phyloP scores from a whole-genome alignment of 2,797 vertebrate genomes.

The Synaphobranchus kaupii region DNA sequence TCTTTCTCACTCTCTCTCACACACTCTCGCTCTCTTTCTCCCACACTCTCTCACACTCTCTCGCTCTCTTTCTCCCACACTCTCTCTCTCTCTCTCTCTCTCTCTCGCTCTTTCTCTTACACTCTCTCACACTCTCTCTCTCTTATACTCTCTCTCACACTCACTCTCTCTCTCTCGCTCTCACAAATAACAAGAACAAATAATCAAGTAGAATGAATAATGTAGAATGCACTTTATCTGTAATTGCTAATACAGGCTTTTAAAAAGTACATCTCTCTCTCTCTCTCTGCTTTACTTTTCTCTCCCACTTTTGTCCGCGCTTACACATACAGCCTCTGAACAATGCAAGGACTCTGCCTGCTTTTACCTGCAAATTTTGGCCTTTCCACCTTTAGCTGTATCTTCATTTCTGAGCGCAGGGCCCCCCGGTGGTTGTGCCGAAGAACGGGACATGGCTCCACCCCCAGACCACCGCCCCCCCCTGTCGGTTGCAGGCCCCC shows the following conservation, averaged over 20 bases:
- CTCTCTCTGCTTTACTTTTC: not conserved
- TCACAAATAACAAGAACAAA: no score
- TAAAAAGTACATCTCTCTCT: not conserved
- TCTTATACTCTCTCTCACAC: no score
- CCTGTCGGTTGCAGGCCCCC: not conserved
- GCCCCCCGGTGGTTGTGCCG: not conserved
- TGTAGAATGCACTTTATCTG: not conserved
- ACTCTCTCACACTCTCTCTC: no score
- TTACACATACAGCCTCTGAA: not conserved
- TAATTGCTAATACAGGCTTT: not conserved
- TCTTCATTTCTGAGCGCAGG: not conserved
- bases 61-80: no score
- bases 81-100: not conserved
- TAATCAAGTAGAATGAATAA: not conserved
- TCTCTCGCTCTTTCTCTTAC: not conserved
- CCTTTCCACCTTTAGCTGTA: not conserved
- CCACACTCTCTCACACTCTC: no score
- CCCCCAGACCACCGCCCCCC: not conserved
- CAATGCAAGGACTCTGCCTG: not conserved
- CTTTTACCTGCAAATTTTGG: not conserved
- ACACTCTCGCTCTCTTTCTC: not conserved
- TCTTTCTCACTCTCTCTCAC: no score
- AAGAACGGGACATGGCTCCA: not conserved
- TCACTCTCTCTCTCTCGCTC: not conserved
- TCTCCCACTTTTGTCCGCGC: not conserved